Conservation (phyloP, 2,113 vertebrate species). For the Lathamus discolor region DNA sequence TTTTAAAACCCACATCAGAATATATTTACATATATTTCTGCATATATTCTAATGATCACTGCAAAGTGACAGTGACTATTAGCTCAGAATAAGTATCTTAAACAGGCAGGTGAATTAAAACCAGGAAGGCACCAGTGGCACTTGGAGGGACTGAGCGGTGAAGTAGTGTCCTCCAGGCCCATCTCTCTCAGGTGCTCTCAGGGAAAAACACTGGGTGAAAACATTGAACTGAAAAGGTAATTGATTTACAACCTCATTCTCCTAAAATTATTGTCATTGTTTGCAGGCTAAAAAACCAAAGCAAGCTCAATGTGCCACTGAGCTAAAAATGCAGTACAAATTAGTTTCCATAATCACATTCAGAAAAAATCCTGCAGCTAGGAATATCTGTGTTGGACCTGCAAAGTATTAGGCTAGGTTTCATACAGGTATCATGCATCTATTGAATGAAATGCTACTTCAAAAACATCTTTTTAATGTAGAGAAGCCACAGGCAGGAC, state of each 20-base stretch:
- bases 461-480: slow-evolving; percentile 20
- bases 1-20: not conserved
- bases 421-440: slow-evolving; percentile 56
- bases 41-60: not conserved
- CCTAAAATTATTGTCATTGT: slow-evolving; percentile 62
- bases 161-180: slow-evolving; percentile 32
- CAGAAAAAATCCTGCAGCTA: slow-evolving; percentile 63
- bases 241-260: slow-evolving; percentile 63
- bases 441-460: slow-evolving; percentile 52
- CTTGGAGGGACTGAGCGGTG: not conserved
- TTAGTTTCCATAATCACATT: slow-evolving; percentile 69
- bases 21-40: not conserved
- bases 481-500: not conserved
- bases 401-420: slow-evolving; percentile 50
- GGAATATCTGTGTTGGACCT: slow-evolving; percentile 48
- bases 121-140: not conserved
- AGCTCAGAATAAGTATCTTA: not conserved
- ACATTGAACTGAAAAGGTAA: slow-evolving; percentile 46
- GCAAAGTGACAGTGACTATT: not conserved
- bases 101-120: slow-evolving; percentile 10
- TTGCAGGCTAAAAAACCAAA: slow-evolving; percentile 44
- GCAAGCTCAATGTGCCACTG: slow-evolving; percentile 29
- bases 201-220: slow-evolving; percentile 45
- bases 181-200: not conserved
- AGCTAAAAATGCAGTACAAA: slow-evolving; percentile 68